phyloP scores from a whole-genome alignment of 2,113 vertebrate genomes.

The Cochlearius cochlearius region DNA sequence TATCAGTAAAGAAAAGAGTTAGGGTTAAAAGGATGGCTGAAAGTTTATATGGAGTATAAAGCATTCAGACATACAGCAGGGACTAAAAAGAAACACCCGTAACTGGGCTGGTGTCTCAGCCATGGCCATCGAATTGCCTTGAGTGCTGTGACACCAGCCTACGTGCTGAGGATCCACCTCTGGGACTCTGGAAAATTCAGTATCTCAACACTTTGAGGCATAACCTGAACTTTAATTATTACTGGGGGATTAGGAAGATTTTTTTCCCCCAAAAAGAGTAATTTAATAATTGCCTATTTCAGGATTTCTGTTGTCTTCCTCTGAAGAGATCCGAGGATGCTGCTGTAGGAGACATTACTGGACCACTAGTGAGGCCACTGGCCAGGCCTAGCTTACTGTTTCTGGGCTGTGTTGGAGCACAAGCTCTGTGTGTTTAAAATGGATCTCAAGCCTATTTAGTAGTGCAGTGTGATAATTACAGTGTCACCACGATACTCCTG shows the following conservation, averaged over 20 bases:
- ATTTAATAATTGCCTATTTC: neutral
- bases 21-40: neutral
- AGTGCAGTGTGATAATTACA: slow-evolving; percentile 47
- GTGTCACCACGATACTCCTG: slow-evolving; percentile 20
- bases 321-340: neutral
- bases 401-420: neutral
- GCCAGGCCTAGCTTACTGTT: neutral
- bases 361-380: neutral
- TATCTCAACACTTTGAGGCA: neutral
- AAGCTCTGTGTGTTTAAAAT: slow-evolving; percentile 28
- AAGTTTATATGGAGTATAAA: neutral
- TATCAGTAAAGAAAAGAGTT: neutral
- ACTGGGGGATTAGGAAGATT: neutral
- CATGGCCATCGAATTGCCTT: neutral
- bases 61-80: neutral
- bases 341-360: neutral
- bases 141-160: neutral
- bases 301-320: neutral
- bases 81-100: neutral
- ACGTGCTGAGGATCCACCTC: neutral
- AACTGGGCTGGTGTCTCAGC: neutral
- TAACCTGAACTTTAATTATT: neutral
- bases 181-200: neutral
- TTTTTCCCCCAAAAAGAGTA: rapidly evolving
- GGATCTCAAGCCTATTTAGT: slow-evolving; percentile 22